These are phyloP conservation scores for Murina feae DNA, from an alignment of 2,113 vertebrate species.

Conservation along the genomic window DNA sequence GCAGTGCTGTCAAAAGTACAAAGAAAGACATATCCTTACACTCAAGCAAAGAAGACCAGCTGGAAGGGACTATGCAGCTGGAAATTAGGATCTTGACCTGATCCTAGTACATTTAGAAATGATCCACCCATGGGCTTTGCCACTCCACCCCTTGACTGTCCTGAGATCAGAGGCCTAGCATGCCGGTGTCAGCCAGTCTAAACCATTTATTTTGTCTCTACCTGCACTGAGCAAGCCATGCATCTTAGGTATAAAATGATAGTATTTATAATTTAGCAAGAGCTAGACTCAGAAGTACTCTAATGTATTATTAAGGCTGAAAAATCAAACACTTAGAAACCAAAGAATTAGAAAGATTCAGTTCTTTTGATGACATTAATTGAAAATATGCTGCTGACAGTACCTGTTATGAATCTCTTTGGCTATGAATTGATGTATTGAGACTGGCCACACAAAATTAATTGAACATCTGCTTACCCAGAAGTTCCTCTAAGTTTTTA, in stretches of 20 bases:
- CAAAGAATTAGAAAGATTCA: constrained; percentile 30
- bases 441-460: neutral
- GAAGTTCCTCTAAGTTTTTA: neutral
- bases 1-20: neutral
- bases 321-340: constrained; percentile 55
- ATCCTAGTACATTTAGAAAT: neutral
- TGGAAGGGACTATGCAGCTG: neutral
- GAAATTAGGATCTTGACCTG: neutral
- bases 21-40: neutral
- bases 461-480: neutral
- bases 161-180: neutral
- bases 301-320: constrained; percentile 62
- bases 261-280: constrained; percentile 54
- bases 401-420: neutral
- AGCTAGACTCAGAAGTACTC: constrained; percentile 42
- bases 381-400: neutral
- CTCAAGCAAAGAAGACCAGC: neutral
- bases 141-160: neutral
- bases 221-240: neutral
- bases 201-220: neutral
- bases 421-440: neutral
- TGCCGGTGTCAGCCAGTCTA: neutral
- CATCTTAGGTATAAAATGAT: constrained; percentile 43
- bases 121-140: neutral
- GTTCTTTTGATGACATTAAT: neutral